Conservation (phyloP, 1,140 invertebrate genomes). For the Grapholita molesta region DNA sequence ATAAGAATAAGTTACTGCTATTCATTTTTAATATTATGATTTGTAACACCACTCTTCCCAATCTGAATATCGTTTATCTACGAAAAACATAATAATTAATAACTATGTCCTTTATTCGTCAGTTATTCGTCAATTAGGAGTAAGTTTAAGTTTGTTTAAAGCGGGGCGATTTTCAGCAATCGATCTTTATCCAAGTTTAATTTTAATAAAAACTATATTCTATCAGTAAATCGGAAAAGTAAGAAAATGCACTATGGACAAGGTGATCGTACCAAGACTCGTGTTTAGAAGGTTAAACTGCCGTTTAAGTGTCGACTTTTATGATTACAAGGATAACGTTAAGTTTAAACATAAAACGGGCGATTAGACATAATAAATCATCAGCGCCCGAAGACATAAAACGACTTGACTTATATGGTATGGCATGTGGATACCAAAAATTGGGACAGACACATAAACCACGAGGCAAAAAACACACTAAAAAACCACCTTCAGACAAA, state of each 20-base stretch:
- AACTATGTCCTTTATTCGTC: no score
- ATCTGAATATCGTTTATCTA: no score
- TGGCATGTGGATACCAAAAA: neutral
- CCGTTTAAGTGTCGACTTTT: neutral
- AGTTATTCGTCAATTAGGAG: no score
- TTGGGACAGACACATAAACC: constrained; percentile 18
- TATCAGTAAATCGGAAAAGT: no score
- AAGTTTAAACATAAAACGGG: neutral
- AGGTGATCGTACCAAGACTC: neutral
- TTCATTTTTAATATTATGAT: no score
- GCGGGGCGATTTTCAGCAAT: no score
- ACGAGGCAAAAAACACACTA: constrained; percentile 30
- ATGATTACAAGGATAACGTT: constrained; percentile 8
- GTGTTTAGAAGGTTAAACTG: neutral
- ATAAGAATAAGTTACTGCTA: no score
- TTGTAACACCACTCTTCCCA: no score
- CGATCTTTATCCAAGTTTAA: no score
- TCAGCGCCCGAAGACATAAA: constrained; percentile 1
- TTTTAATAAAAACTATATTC: no score
- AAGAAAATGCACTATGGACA: neutral
- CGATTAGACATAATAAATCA: constrained; percentile 13
- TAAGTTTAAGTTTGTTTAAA: no score
- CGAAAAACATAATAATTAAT: no score
- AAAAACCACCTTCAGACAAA: constrained; percentile 22
- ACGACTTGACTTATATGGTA: constrained; percentile 6